Base-by-base conservation (phyloP, 2,113 vertebrate genomes). In the Oryzias celebensis region DNA sequence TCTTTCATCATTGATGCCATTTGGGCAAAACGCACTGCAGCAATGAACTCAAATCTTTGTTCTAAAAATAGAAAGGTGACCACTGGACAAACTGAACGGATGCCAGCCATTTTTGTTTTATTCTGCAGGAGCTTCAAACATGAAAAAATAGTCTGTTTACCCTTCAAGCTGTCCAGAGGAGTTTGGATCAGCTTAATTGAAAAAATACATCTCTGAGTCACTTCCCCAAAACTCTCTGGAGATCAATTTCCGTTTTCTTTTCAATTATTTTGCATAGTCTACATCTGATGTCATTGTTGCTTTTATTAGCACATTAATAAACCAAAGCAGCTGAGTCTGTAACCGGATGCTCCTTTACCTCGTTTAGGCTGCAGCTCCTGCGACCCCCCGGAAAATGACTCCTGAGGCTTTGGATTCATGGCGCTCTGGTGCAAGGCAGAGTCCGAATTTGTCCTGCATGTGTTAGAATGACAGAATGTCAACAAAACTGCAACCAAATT, bases 371-470 rank as follows among this genome's bases (percentile, higher is more conserved):
- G 96, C 53, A 94, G 82, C 47, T 98, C 96, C 80, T 96, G 96
- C 0, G 96, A 94, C 5, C 94, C 94, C 28, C 94, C 93, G 0
- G 91, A 87, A 59, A 97, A 98, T 59, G 94, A 76, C 60, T 98
- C 96, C 75, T 94, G 92, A 20, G 94, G 93, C 69, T 93, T 83
- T 2, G 94, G 96, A 24, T 93, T 92, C 94, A 97, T 95, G 65
- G 97, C 92, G 74, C 96, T 99, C 95, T 98, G 97, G 81, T 99
- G 97, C 82, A 99, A 88, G 71, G 97, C 96, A 6, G 97, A 99
- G 87, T 99, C 97, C 0, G 97, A 99, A 84, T 99, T 98, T 74
- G 97, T 98, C 92, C 97, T 99, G 88, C 16, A 52, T 13, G 48
- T 60, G 70, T 75, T 5, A 64, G 54, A 86, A 68, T 84, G 68